These are phyloP conservation scores for Synanthedon andrenaeformis DNA, from an alignment of 2,888 invertebrate species.

Conservation along the genomic window DNA sequence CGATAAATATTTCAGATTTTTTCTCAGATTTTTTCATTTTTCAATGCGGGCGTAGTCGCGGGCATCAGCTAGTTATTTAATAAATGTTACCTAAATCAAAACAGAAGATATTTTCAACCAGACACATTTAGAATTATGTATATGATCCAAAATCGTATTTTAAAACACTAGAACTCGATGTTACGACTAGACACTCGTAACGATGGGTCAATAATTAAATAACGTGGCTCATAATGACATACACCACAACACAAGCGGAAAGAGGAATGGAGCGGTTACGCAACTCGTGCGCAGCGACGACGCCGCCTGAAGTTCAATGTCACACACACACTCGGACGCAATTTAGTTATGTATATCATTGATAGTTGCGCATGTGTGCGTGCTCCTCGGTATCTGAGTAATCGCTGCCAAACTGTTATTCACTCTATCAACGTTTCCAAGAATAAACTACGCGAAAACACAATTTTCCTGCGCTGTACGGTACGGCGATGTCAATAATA, in stretches of 20 bases:
- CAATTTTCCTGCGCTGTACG: conserved; percentile 39
- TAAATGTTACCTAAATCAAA: too few relatives aligned
- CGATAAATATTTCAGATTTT: too few relatives aligned
- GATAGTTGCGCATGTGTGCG: conserved; percentile 23
- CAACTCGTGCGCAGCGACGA: conserved; percentile 42
- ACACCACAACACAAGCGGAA: not conserved
- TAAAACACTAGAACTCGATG: too few relatives aligned
- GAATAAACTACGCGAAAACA: conserved; percentile 56
- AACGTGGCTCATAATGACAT: too few relatives aligned
- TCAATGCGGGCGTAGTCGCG: too few relatives aligned
- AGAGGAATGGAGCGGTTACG: conserved; percentile 35
- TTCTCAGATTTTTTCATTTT: too few relatives aligned
- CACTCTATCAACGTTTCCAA: conserved; percentile 60
- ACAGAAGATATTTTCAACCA: too few relatives aligned
- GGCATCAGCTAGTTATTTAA: too few relatives aligned
- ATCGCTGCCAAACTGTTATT: conserved; percentile 61
- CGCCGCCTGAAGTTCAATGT: conserved; percentile 67
- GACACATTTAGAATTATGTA: too few relatives aligned
- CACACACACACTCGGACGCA: conserved; percentile 45
- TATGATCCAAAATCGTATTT: too few relatives aligned
- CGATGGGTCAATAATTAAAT: too few relatives aligned
- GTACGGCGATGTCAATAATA: conserved; percentile 32
- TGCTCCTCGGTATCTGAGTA: conserved; percentile 45
- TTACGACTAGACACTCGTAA: too few relatives aligned
- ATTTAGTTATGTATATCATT: conserved; percentile 14